phyloP scores from a whole-genome alignment of 2,113 vertebrate genomes.

The Hippoglossus stenolepis region DNA sequence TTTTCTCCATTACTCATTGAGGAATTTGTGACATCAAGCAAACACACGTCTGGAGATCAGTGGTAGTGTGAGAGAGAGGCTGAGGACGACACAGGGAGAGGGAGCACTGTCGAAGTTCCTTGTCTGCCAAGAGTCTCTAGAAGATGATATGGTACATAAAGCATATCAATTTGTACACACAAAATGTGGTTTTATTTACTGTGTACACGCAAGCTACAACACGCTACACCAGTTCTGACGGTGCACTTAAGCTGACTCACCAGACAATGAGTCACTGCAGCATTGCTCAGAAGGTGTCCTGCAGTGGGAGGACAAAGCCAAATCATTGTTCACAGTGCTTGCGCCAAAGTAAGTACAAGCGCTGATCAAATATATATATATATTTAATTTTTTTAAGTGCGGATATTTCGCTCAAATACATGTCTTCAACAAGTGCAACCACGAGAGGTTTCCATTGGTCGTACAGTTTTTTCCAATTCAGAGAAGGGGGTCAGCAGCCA shows the following conservation, averaged over 20 bases:
- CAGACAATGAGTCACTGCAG: too few species aligned
- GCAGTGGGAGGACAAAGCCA: not conserved
- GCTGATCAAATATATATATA: not conserved
- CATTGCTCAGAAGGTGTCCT: too few species aligned
- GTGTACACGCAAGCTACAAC: too few species aligned
- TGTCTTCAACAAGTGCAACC: not conserved
- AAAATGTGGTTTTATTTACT: too few species aligned
- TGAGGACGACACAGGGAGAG: not conserved
- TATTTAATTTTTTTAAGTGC: too few species aligned
- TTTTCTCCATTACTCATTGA: not conserved
- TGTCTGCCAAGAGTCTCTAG: too few species aligned
- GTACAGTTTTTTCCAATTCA: too few species aligned
- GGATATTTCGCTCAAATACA: not conserved
- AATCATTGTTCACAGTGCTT: not conserved
- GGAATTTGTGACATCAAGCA: not conserved
- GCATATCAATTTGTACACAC: too few species aligned
- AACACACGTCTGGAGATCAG: not conserved
- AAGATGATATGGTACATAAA: too few species aligned
- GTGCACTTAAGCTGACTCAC: too few species aligned
- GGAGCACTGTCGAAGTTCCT: too few species aligned
- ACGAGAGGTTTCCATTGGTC: not conserved
- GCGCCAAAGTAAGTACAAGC: not conserved
- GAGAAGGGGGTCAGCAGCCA: not conserved
- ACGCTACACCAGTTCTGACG: too few species aligned
- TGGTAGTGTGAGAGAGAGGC: not conserved